Conservation (phyloP, 2,888 invertebrate genomes). For the Tillus elongatus region DNA sequence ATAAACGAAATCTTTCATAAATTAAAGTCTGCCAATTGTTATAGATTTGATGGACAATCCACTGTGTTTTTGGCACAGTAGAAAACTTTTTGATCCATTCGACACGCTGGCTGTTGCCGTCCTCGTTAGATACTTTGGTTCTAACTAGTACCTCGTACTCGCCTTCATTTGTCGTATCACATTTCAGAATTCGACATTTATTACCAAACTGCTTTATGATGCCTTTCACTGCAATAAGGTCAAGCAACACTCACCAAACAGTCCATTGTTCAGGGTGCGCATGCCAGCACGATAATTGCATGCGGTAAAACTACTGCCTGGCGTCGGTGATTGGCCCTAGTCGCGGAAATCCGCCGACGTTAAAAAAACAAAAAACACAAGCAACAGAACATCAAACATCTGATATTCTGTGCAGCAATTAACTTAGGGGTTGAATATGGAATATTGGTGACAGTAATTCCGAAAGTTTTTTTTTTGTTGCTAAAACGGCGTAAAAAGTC, state of each 20-base stretch:
- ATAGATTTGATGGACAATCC: constrained; percentile 6
- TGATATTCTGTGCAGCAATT: no score
- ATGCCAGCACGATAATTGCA: no score
- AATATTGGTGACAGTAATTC: no score
- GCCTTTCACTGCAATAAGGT: constrained; percentile 1
- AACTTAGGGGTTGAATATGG: no score
- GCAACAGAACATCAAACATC: no score
- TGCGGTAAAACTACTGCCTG: no score
- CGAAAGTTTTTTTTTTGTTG: no score
- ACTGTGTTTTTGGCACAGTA: constrained; percentile 9
- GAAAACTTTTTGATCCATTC: constrained; percentile 13
- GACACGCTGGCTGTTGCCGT: constrained; percentile 13
- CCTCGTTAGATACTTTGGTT: constrained; percentile 14
- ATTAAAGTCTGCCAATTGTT: constrained; percentile 5
- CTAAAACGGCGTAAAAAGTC: no score
- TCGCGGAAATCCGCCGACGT: no score
- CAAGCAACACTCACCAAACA: constrained; percentile 4
- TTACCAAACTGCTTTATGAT: constrained; percentile 3
- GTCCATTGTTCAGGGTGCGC: no score
- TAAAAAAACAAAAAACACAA: no score
- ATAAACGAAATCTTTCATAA: constrained; percentile 15
- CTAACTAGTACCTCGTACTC: constrained; percentile 14
- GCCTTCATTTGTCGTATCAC: constrained; percentile 13
- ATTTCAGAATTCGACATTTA: constrained; percentile 11
- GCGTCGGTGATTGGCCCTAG: no score